These are phyloP conservation scores for Prorops nasuta DNA, from an alignment of 1,140 invertebrate species.

Conservation along the genomic window DNA sequence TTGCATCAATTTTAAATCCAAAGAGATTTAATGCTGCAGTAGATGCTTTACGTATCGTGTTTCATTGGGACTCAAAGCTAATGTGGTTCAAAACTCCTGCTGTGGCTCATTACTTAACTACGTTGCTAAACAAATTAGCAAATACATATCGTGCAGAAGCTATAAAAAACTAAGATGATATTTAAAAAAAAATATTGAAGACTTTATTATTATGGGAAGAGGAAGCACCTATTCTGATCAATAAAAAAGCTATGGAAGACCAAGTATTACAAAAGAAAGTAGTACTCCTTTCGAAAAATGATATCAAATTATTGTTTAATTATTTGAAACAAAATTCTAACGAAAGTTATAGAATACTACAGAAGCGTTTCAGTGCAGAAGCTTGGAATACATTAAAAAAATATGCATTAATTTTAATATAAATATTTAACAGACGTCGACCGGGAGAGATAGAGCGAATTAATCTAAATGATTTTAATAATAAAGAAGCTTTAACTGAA, in stretches of 20 bases:
- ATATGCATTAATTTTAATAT: constrained; percentile 3
- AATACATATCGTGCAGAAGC: background rate
- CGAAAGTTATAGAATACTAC: background rate
- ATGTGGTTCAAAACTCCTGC: constrained; percentile 12
- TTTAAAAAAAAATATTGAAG: constrained; percentile 8
- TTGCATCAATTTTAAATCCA: constrained; percentile 5
- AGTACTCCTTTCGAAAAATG: background rate
- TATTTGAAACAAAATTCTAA: constrained; percentile 1
- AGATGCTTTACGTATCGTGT: background rate
- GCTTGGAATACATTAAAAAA: background rate
- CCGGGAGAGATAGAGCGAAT: constrained; percentile 3
- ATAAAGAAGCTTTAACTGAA: background rate
- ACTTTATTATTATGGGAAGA: constrained; percentile 9
- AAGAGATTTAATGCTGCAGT: constrained; percentile 1
- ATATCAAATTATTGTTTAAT: constrained; percentile 2
- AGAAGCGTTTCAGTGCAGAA: background rate
- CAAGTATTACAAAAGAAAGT: constrained; percentile 6
- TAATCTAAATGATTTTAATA: background rate
- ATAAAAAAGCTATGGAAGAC: constrained; percentile 13
- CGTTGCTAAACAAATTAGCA: constrained; percentile 10
- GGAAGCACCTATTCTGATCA: constrained; percentile 10
- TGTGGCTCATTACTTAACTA: constrained; percentile 6
- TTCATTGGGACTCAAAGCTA: constrained; percentile 4
- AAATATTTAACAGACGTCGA: constrained; percentile 1
- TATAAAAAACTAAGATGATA: constrained; percentile 5